Evolutionary conservation across 1,140 invertebrate species (phyloP).

Genomic region (Archegozetes longisetosus): DNA sequence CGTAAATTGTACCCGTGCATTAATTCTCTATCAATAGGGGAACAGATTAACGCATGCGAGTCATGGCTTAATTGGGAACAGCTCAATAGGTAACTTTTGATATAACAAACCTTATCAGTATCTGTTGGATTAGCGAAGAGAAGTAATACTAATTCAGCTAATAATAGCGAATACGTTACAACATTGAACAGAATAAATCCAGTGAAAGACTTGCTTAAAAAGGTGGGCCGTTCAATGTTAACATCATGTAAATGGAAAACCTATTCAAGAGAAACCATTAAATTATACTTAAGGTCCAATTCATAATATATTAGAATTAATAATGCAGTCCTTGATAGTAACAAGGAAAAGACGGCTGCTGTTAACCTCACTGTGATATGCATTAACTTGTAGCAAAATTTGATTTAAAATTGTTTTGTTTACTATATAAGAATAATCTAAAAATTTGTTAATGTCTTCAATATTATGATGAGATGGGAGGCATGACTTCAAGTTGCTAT

Average conservation of each 20-base stretch:
- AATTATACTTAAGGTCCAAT: constrained; percentile 10
- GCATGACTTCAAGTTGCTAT: background rate
- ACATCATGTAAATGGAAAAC: constrained; percentile 77
- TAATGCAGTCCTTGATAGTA: background rate
- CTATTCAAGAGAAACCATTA: constrained; percentile 34
- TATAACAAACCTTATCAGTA: constrained; percentile 38
- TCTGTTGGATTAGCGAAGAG: constrained; percentile 43
- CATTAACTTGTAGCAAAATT: no score
- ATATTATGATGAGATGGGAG: background rate
- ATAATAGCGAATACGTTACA: constrained; percentile 64
- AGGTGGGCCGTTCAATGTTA: constrained; percentile 58
- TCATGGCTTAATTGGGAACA: background rate
- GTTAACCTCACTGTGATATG: no score
- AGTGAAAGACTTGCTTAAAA: constrained; percentile 81
- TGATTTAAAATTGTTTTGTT: no score
- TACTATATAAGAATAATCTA: no score
- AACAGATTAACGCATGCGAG: no score
- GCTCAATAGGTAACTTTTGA: background rate
- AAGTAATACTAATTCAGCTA: constrained; percentile 58
- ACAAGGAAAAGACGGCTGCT: background rate
- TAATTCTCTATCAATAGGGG: no score
- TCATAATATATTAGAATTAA: background rate
- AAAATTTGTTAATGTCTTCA: background rate
- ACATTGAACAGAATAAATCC: constrained; percentile 79
- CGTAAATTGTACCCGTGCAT: no score